Evolutionary conservation across 1,140 invertebrate genomes (phyloP), one percentile per base, ranked within the genome.

Genomic region (Caerostris darwini): DNA sequence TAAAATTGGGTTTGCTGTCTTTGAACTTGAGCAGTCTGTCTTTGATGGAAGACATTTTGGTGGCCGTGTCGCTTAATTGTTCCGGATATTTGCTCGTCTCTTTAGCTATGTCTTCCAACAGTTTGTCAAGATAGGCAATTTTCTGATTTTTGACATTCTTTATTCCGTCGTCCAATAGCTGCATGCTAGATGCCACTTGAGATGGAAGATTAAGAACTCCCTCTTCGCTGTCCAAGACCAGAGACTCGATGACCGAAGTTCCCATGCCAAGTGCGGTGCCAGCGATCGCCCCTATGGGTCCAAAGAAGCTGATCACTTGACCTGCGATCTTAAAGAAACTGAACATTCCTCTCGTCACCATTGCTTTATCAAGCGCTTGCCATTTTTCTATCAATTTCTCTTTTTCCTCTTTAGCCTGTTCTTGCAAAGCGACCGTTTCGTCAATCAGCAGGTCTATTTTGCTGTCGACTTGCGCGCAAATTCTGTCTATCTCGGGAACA

Each of bases 51-150:
- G 7, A 19, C 57, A 90, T 57, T 12, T 57, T 90, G 14, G 2
- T 50, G 56, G 64, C 7, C 6, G 34, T 50, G 17, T 69, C 19
- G 19, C 17, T 14, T 12, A 90, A 54, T 57, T 34, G 17, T 57
- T 90, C 88, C 8, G 88, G 88, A 58, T 90, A 71, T 56, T 71
- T 19, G 7, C 54, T 34, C 19, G 34, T 71, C 56, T 71, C 88
- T 3, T 56, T 12, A 10, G 53, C n/a, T 19, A 54, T 8, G 7
- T 90, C 53, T 19, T 90, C 53, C 7, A 90, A 12, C 5, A 90
- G 7, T 58, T 90, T n/a, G 12, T n/a, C 17, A 17, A 90, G 61
- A 4, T 61, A 14, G 3, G 7, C 19, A 14, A 90, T 10, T 71
- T 90, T 90, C n/a, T 34, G 67, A 17, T 67, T 58, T 90, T 3